phyloP scores from a whole-genome alignment of 64 coral and sea anemone genomes.

The Exaiptasia diaphana region DNA sequence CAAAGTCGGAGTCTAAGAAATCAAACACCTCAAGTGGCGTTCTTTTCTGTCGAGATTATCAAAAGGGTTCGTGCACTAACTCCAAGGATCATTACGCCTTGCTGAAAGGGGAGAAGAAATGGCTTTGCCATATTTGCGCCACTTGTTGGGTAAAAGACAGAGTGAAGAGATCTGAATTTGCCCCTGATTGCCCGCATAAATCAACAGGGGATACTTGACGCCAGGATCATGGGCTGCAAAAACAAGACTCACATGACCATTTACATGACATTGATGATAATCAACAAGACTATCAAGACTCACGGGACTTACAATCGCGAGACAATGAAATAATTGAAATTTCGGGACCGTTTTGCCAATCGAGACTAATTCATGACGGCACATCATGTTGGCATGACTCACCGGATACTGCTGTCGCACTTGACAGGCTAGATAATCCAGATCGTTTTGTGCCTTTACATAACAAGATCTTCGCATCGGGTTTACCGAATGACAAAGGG shows the following conservation, averaged over 20 bases:
- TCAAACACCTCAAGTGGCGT: not conserved
- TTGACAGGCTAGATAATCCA: not conserved
- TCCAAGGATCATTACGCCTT: not conserved
- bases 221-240: no score
- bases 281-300: not conserved
- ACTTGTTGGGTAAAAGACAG: conserved; percentile 17
- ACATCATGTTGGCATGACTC: not conserved
- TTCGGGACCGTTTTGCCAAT: not conserved
- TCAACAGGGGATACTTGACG: not conserved
- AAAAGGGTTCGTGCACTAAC: not conserved
- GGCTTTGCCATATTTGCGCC: conserved; percentile 34
- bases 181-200: conserved; percentile 21
- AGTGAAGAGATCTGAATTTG: not conserved
- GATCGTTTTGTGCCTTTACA: not conserved
- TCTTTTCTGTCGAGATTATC: not conserved
- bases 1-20: not conserved
- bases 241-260: no score
- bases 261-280: not conserved
- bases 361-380: not conserved
- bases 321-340: not conserved
- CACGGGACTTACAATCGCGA: not conserved
- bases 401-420: not conserved
- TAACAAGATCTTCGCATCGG: not conserved
- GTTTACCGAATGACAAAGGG: not conserved
- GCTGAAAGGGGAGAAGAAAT: conserved; percentile 11